Conservation (phyloP, 1,140 invertebrate species). For the Thaumetopoea pityocampa region DNA sequence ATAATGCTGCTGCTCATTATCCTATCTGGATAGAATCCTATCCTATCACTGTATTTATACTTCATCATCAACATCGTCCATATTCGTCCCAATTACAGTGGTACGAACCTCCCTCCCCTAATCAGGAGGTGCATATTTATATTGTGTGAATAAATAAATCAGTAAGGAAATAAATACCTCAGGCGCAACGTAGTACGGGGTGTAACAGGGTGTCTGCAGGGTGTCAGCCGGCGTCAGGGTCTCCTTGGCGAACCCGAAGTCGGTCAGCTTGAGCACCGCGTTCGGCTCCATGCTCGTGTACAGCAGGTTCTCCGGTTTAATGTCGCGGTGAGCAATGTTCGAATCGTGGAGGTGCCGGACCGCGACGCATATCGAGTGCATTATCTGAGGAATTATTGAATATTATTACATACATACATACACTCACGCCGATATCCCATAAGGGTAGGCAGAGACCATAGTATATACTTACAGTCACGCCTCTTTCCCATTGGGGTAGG, state of each 20-base stretch:
- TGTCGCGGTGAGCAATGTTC: constrained; percentile 97
- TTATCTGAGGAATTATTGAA: constrained; percentile 81
- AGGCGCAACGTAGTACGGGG: constrained; percentile 95
- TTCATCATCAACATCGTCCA: too few species aligned
- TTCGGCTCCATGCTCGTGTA: constrained; percentile 83
- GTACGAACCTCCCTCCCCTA: too few species aligned
- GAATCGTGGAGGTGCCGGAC: constrained; percentile 95
- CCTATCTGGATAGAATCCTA: too few species aligned
- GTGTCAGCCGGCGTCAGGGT: constrained; percentile 89
- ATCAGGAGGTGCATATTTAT: too few species aligned
- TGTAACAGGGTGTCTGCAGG: constrained; percentile 98
- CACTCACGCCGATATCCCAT: too few species aligned
- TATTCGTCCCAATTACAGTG: too few species aligned
- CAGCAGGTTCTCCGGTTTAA: constrained; percentile 95
- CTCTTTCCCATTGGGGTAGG: too few species aligned
- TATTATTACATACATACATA: too few species aligned
- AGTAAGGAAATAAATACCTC: constrained; percentile 51
- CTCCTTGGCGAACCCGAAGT: constrained; percentile 99
- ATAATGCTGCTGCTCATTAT: too few species aligned
- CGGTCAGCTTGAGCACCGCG: constrained; percentile 95
- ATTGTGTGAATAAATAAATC: background rate
- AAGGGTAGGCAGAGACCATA: too few species aligned
- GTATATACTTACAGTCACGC: too few species aligned
- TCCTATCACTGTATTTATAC: background rate
- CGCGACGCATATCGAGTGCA: constrained; percentile 97